Evolutionary conservation across 2,888 invertebrate genomes (phyloP).

Genomic region (Pediacus dermestoides): DNA sequence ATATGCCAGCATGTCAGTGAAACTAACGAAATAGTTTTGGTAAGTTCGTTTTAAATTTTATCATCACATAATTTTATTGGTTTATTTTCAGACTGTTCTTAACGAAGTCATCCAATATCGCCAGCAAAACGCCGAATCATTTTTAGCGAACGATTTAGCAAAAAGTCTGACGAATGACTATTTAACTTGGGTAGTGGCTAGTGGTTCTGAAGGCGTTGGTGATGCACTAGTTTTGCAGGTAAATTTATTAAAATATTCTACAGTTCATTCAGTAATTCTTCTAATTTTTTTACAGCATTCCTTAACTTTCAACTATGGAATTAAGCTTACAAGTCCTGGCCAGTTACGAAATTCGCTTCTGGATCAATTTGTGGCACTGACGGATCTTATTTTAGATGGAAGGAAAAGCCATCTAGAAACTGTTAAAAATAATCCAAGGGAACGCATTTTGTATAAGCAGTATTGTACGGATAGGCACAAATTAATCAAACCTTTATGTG

Average conservation of each 20-base stretch:
- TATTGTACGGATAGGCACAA: slow-evolving; percentile 65
- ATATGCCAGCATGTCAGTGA: slow-evolving; percentile 55
- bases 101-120: slow-evolving; percentile 64
- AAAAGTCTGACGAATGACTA: slow-evolving; percentile 55
- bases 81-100: slow-evolving; percentile 54
- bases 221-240: slow-evolving; percentile 53
- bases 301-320: slow-evolving; percentile 52
- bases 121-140: slow-evolving; percentile 56
- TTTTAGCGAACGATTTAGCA: slow-evolving; percentile 47
- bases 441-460: slow-evolving; percentile 58
- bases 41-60: slow-evolving; percentile 31
- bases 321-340: slow-evolving; percentile 56
- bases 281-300: slow-evolving; percentile 40
- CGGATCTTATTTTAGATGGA: slow-evolving; percentile 72
- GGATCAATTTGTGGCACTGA: slow-evolving; percentile 66
- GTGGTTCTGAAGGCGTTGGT: slow-evolving; percentile 54
- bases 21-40: slow-evolving; percentile 58
- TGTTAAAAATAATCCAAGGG: slow-evolving; percentile 55
- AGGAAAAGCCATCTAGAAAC: slow-evolving; percentile 67
- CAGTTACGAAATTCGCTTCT: slow-evolving; percentile 58
- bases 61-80: background rate
- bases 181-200: slow-evolving; percentile 71
- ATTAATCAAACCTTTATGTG: slow-evolving; percentile 65
- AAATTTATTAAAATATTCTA: slow-evolving; percentile 12
- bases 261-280: slow-evolving; percentile 11